These are phyloP conservation scores for Formicarius rufipectus DNA, from an alignment of 2,113 vertebrate genomes.

Conservation along the genomic window DNA sequence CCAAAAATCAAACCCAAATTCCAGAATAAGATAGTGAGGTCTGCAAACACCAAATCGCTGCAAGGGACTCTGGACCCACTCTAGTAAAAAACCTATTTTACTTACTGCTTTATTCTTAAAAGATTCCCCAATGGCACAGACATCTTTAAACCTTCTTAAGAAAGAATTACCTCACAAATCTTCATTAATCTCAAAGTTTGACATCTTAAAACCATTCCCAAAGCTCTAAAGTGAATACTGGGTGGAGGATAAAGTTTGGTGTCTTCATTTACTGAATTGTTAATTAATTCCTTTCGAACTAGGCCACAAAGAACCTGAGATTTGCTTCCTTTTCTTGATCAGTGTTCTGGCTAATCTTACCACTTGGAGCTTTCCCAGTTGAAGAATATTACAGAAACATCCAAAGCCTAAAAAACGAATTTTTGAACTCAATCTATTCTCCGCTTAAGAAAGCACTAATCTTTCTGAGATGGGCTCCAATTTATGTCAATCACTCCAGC, in stretches of 20 bases:
- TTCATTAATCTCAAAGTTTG: conserved; percentile 43
- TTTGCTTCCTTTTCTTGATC: conserved; percentile 15
- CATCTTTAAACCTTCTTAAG: conserved; percentile 39
- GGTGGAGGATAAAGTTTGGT: conserved; percentile 44
- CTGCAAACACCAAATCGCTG: neutral
- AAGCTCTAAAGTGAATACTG: conserved; percentile 25
- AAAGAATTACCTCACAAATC: conserved; percentile 33
- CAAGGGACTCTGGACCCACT: neutral
- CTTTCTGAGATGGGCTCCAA: conserved; percentile 12
- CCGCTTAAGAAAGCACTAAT: neutral
- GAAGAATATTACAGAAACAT: conserved; percentile 17
- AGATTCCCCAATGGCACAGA: neutral
- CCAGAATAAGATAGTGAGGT: neutral
- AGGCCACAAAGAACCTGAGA: conserved; percentile 37
- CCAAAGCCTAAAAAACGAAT: neutral
- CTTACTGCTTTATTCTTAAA: neutral
- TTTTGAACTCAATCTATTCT: conserved; percentile 23
- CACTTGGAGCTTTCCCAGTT: neutral
- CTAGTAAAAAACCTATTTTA: neutral
- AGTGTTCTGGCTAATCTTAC: conserved; percentile 37
- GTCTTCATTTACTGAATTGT: conserved; percentile 56
- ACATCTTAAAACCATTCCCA: conserved; percentile 38
- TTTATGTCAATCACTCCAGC: conserved; percentile 24
- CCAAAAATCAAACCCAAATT: neutral
- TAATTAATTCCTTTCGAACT: conserved; percentile 28